phyloP scores from a whole-genome alignment of 2,113 vertebrate genomes.

The Charina bottae region DNA sequence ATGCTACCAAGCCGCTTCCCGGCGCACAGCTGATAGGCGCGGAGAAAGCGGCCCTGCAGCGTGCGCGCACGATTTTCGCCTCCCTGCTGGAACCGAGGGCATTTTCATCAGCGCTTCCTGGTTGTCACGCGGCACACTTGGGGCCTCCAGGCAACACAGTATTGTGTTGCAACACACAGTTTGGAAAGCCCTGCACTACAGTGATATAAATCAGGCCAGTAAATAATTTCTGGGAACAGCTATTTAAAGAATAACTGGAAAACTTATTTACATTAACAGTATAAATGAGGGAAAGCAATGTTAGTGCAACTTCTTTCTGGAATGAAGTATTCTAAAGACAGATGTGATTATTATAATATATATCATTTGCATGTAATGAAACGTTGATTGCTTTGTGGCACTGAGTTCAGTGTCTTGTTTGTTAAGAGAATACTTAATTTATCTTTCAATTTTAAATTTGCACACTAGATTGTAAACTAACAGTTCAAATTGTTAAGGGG shows the following conservation, averaged over 20 bases:
- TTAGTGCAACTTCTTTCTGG: not conserved
- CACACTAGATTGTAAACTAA: not conserved
- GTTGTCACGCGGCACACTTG: too few relatives aligned
- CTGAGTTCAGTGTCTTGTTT: not conserved
- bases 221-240: not conserved
- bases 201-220: slow-evolving; percentile 10
- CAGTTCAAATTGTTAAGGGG: not conserved
- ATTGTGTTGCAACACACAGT: too few relatives aligned
- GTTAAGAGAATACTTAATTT: not conserved
- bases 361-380: not conserved
- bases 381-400: not conserved
- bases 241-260: slow-evolving; percentile 17
- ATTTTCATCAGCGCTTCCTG: too few relatives aligned
- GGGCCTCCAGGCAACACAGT: too few relatives aligned
- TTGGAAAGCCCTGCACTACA: too few relatives aligned
- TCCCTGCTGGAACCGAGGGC: too few relatives aligned
- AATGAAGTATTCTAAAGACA: not conserved
- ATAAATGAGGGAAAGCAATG: not conserved
- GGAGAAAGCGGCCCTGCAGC: too few relatives aligned
- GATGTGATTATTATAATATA: not conserved
- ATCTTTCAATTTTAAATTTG: not conserved
- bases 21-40: too few relatives aligned
- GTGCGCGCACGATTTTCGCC: too few relatives aligned
- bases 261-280: not conserved
- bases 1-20: too few relatives aligned